Conservation (phyloP, 2,888 invertebrate genomes). For the Bibio marci region DNA sequence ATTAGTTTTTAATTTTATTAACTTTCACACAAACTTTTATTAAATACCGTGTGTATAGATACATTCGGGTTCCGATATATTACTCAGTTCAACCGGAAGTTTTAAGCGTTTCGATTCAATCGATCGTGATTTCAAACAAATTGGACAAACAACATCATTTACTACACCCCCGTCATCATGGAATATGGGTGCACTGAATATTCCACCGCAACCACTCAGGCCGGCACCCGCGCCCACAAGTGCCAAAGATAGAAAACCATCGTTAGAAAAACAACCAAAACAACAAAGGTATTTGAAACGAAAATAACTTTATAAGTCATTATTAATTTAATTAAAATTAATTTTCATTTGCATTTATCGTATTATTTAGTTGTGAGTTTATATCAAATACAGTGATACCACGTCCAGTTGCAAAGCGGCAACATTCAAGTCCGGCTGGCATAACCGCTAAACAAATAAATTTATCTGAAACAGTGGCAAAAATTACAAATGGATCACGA, state of each 20-base stretch:
- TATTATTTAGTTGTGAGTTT: background rate
- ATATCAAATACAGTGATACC: conserved; percentile 5
- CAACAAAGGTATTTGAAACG: background rate
- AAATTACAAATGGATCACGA: conserved; percentile 9
- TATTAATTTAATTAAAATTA: background rate
- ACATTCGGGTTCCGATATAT: conserved; percentile 44
- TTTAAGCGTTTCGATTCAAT: conserved; percentile 47
- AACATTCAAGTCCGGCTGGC: conserved; percentile 10
- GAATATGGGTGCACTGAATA: conserved; percentile 23
- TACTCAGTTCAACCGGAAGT: conserved; percentile 41
- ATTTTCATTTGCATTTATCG: background rate
- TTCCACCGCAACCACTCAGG: conserved; percentile 45
- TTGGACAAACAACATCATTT: conserved; percentile 29
- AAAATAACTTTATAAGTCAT: background rate
- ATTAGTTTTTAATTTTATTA: too few relatives aligned
- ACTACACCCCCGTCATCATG: conserved; percentile 23
- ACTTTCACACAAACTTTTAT: too few relatives aligned
- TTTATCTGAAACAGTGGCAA: conserved; percentile 10
- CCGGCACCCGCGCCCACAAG: conserved; percentile 35
- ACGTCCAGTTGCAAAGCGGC: conserved; percentile 22
- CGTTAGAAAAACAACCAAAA: conserved; percentile 4
- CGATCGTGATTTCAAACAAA: conserved; percentile 36
- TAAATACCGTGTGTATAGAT: conserved; percentile 31
- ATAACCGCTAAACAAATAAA: conserved; percentile 9
- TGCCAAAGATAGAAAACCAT: conserved; percentile 9